Evolutionary conservation across 2,888 invertebrate species (phyloP), one percentile per base, ranked within the genome.

Genomic region (Steinernema carpocapsae): DNA sequence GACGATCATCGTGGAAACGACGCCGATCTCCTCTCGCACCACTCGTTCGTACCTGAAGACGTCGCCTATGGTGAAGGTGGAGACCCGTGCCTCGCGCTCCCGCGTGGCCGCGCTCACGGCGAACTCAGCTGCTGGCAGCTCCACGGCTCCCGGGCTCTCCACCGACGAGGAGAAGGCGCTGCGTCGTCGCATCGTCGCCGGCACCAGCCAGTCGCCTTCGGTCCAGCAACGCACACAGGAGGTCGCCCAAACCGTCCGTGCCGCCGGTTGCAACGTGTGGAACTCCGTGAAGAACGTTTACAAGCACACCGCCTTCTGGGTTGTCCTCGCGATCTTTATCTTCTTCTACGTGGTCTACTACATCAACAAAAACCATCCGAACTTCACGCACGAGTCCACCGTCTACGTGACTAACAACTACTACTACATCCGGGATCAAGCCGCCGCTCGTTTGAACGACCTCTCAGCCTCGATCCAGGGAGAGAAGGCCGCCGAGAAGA

Each of bases 101-200:
- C 64, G 64, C n/a, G 37, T 29, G 7, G 29, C 29, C 29, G 64
- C 64, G 24, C 64, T 32, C 4, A 64, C 64, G 32, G 64, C 64
- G 2, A 64, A 64, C 32, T 32, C 64, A 10, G 64, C 64, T 32
- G 64, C 64, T n/a, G 19, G 64, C 64, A 64, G 32, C 64, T 64
- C 64, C 3, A 17, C 26, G 24, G 64, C 14, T 19, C 32, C 64
- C 10, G 29, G 17, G 7, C 26, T 24, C 12, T 26, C 64, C 64
- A 26, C 7, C 17, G 64, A 64, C 17, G 64, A 64, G 14, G 64
- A 64, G 64, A 64, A 64, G 64, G 64, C 64, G 3, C 64, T 64
- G 1, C 64, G 64, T 26, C 64, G 64, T n/a, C 64, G 64, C 26
- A 64, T 64, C 64, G 26, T 26, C 64, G 64, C 64, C 32, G 64